Conservation (phyloP, 2,888 invertebrate species). For the Mycalesis mineus region DNA sequence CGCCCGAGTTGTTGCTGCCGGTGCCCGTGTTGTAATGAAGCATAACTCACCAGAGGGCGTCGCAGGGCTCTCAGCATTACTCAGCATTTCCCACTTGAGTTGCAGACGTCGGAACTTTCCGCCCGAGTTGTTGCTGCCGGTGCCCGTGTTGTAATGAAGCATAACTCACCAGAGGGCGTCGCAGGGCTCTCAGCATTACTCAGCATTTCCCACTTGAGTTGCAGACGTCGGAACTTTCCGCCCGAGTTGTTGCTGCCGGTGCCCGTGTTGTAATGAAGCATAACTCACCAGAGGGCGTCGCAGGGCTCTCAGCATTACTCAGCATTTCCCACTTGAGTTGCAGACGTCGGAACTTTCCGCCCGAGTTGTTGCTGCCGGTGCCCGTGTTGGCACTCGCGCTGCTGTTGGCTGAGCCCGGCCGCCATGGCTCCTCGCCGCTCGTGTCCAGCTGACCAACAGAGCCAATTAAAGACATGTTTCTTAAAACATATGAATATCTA, state of each 20-base stretch:
- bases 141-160: no score
- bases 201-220: slow-evolving; percentile 84
- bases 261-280: no score
- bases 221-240: slow-evolving; percentile 89
- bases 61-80: no score
- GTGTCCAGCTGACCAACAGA: slow-evolving; percentile 55
- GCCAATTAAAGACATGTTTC: neutral
- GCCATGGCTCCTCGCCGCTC: slow-evolving; percentile 68
- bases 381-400: slow-evolving; percentile 62
- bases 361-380: slow-evolving; percentile 74
- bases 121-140: slow-evolving; percentile 82
- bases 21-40: no score
- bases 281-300: no score
- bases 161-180: no score
- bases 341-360: slow-evolving; percentile 84
- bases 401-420: slow-evolving; percentile 67
- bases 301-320: no score
- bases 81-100: slow-evolving; percentile 84
- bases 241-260: slow-evolving; percentile 81
- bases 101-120: slow-evolving; percentile 87
- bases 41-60: no score
- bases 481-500: neutral
- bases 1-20: slow-evolving; percentile 83
- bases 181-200: no score
- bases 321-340: slow-evolving; percentile 83